A percentile compares a stretch with the other conserved stretches of the same genome.
These are phyloP conservation scores for Apus apus DNA, from an alignment of 2,113 vertebrate species.

Conservation along the genomic window DNA sequence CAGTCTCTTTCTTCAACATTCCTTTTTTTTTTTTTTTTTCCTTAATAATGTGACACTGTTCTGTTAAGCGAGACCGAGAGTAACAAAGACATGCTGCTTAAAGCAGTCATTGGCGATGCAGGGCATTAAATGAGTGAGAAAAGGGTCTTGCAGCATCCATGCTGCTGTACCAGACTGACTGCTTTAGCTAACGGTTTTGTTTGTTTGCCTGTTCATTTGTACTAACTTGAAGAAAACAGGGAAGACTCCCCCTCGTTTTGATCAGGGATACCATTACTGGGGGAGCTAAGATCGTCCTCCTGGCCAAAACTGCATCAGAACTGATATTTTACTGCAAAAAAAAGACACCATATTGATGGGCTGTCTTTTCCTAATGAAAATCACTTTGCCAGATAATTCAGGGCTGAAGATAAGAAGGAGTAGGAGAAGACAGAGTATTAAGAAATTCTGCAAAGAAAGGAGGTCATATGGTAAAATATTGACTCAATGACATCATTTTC, in stretches of 20 bases:
- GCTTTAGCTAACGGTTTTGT: neutral
- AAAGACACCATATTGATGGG: neutral
- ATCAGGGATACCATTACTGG: neutral
- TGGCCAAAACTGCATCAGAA: neutral
- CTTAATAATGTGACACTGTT: neutral
- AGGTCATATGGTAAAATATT: constrained; percentile 39
- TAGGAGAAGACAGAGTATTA: neutral
- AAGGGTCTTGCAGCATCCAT: neutral
- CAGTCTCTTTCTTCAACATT: neutral
- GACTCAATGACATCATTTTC: constrained; percentile 53
- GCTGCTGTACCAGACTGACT: neutral
- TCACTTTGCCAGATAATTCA: neutral
- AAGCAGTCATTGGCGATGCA: neutral
- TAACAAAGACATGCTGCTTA: neutral
- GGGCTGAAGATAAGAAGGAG: neutral
- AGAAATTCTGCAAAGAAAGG: constrained; percentile 40
- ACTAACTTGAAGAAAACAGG: neutral
- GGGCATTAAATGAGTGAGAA: neutral
- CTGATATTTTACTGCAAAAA: neutral
- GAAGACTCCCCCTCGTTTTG: neutral
- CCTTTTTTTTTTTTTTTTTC: neutral
- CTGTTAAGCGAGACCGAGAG: neutral
- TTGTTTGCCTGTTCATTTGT: neutral
- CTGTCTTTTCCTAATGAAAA: neutral
- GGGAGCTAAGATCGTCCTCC: neutral